Base-by-base conservation (phyloP, 1,140 invertebrate species). In the Dufourea novaeangliae region DNA sequence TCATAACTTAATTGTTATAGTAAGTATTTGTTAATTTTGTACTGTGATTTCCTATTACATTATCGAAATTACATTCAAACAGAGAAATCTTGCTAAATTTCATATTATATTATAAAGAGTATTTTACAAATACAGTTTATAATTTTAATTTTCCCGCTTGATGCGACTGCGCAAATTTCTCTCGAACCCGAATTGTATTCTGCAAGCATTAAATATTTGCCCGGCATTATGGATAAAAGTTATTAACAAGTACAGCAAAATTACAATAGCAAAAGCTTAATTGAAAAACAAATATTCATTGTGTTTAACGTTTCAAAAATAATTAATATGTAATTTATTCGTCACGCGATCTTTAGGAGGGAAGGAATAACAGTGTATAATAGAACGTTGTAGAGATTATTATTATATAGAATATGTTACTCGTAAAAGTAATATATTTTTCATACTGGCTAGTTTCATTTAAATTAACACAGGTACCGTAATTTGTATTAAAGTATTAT, bases 61-160 rank as follows among this genome's bases (percentile, higher is more conserved):
- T 37, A 37, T 2, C 0, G 34, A 6, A 27, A 37, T 11, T 11
- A n/a, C 14, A 6, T 6, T 10, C 17, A 8, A n/a, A 20, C n/a
- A 39, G 5, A 11, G 37, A 8, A 52, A 1, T 34, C 20, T 14
- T n/a, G 8, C 10, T 8, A 34, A 4, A 10, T 52, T 29, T 5
- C 11, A 7, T 59, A n/a, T 39, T 34, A 22, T 29, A 14, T 25
- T n/a, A n/a, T n/a, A n/a, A n/a, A n/a, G n/a, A n/a, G n/a, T n/a
- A n/a, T n/a, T n/a, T n/a, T n/a, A n/a, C n/a, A n/a, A n/a, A n/a
- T n/a, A n/a, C n/a, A n/a, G n/a, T n/a, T n/a, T n/a, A n/a, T n/a
- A n/a, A n/a, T n/a, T n/a, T 79, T 17, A 34, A 79, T 74, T 41
- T 61, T 79, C 11, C 32, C 78, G 37, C 68, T 12, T 20, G 11